Evolutionary conservation across 2,113 vertebrate species (phyloP).

Genomic region (Excalfactoria chinensis): DNA sequence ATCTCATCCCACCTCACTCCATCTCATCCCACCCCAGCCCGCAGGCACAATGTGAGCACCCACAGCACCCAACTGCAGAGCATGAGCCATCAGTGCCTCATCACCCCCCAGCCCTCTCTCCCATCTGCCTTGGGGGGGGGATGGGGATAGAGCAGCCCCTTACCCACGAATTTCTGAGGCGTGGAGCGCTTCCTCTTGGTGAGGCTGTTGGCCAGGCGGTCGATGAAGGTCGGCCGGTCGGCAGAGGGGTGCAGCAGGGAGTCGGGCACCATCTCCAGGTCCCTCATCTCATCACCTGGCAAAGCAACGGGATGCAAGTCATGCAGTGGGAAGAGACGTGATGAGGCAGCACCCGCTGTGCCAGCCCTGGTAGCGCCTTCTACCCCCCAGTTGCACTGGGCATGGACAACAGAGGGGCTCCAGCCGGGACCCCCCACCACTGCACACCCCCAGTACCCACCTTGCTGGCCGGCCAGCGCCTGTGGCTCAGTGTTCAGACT

Average conservation of each 20-base stretch:
- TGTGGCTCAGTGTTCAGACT: constrained; percentile 86
- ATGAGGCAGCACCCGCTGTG: too few relatives aligned
- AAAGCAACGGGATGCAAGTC: not conserved
- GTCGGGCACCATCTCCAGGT: constrained; percentile 87
- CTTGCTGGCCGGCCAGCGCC: constrained; percentile 77
- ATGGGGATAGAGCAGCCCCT: constrained; percentile 33
- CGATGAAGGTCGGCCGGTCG: constrained; percentile 89
- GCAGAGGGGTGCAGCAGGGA: constrained; percentile 85
- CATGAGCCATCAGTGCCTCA: fast-evolving
- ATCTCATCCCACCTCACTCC: too few relatives aligned
- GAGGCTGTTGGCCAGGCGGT: constrained; percentile 89
- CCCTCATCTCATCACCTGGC: constrained; percentile 88
- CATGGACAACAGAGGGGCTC: not conserved
- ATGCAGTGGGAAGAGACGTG: not conserved
- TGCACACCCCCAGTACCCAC: constrained; percentile 19
- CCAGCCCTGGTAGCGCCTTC: not conserved
- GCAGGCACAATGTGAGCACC: not conserved
- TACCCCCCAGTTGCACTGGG: not conserved
- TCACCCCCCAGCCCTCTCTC: not conserved
- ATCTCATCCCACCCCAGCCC: too few relatives aligned
- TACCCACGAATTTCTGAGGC: constrained; percentile 96
- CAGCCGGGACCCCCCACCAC: not conserved
- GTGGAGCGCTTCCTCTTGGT: constrained; percentile 96
- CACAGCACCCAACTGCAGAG: not conserved
- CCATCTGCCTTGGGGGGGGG: not conserved